phyloP scores from a whole-genome alignment of 2,113 vertebrate species.

The Corvus cornix region DNA sequence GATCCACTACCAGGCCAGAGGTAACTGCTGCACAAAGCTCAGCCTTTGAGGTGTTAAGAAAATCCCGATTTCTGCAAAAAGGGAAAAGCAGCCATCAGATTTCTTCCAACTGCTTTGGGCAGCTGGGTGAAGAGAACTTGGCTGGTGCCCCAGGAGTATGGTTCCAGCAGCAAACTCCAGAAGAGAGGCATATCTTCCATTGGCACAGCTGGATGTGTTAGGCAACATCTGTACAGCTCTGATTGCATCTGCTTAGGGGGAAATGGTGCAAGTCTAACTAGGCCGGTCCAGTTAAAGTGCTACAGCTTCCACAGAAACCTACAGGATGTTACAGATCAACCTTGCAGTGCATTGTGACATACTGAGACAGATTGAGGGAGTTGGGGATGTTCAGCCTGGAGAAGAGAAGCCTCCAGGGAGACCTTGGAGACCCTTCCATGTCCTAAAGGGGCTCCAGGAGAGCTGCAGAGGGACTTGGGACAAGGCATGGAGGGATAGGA shows the following conservation, averaged over 20 bases:
- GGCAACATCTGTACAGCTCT: slow-evolving; percentile 1
- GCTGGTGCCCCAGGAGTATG: neutral
- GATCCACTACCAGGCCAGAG: neutral
- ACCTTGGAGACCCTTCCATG: neutral
- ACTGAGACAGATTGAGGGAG: neutral
- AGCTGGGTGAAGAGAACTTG: neutral
- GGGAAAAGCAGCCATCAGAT: neutral
- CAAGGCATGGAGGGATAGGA: neutral
- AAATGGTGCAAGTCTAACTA: neutral
- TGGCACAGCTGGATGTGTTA: neutral
- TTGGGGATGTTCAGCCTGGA: rapidly evolving
- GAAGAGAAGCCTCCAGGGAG: neutral
- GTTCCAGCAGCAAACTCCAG: neutral
- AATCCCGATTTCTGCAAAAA: neutral
- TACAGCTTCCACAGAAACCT: neutral
- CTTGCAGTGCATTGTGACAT: rapidly evolving
- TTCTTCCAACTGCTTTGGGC: neutral
- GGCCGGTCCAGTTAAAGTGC: neutral
- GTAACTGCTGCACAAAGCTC: neutral
- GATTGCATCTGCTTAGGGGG: neutral
- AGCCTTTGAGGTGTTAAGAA: neutral
- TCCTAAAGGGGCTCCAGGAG: neutral
- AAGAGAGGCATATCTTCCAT: neutral
- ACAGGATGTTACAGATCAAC: neutral
- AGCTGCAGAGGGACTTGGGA: neutral